Percentiles rank a stretch among this genome's conserved stretches.
phyloP scores from a whole-genome alignment of 2,797 vertebrate species.

The Syndactyla subalaris region DNA sequence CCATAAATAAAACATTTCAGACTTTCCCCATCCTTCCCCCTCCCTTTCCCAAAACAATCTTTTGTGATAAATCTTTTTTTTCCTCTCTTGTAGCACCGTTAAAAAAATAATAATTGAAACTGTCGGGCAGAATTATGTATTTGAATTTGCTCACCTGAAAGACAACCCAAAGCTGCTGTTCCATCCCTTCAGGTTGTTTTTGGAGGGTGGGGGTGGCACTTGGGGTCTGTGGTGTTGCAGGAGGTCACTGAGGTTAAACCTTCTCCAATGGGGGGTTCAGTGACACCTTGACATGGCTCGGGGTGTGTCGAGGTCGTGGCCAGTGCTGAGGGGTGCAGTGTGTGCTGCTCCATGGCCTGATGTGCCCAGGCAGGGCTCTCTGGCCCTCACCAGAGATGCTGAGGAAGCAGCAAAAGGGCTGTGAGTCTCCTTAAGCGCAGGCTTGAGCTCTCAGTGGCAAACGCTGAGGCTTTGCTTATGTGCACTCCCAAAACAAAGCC shows the following conservation, averaged over 20 bases:
- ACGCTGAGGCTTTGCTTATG: neutral
- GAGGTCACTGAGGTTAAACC: neutral
- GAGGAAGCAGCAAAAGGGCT: neutral
- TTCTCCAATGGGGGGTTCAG: neutral
- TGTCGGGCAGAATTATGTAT: neutral
- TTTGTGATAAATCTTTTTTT: neutral
- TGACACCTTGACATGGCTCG: neutral
- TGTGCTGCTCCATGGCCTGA: fast-evolving
- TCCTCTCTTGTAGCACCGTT: neutral
- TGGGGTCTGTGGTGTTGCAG: neutral
- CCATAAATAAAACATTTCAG: constrained; percentile 68
- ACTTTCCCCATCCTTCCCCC: neutral
- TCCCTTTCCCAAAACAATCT: neutral
- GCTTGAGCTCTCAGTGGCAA: neutral
- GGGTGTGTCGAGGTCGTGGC: neutral
- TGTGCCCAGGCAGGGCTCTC: neutral
- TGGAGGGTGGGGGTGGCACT: neutral
- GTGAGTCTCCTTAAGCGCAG: neutral
- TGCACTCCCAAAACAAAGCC: neutral
- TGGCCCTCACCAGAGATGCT: neutral
- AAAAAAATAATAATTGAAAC: constrained; percentile 32
- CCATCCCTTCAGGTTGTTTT: neutral
- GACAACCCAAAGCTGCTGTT: neutral
- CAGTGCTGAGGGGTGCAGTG: fast-evolving
- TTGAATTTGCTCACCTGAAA: constrained; percentile 21